Evolutionary conservation across 2,113 vertebrate genomes (phyloP).

Genomic region (Gadus macrocephalus): DNA sequence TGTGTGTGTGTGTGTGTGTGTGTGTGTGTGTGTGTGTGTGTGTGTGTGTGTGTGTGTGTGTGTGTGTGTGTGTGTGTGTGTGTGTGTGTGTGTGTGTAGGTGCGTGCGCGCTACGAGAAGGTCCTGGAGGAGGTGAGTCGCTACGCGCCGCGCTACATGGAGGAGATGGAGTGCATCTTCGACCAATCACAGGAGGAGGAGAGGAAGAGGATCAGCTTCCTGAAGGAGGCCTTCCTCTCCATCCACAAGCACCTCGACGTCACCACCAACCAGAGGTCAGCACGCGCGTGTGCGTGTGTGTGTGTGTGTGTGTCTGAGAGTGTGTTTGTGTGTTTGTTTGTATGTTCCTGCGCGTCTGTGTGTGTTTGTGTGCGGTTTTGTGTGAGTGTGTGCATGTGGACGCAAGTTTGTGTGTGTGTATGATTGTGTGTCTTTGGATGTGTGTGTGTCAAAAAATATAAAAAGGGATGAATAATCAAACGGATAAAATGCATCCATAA

Average conservation of each 20-base stretch:
- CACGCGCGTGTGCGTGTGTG: background rate
- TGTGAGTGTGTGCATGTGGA: background rate
- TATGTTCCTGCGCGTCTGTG: background rate
- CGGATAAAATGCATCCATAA: no score
- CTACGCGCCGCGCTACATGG: constrained; percentile 82
- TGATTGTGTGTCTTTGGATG: background rate
- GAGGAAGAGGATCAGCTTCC: constrained; percentile 77
- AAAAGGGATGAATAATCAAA: background rate
- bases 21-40: no score
- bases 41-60: no score
- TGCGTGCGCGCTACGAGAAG: constrained; percentile 76
- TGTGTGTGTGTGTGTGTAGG: constrained; percentile 44
- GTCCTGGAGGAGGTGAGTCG: constrained; percentile 78
- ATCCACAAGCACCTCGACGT: constrained; percentile 79
- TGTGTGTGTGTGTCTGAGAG: background rate
- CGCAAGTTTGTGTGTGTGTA: background rate
- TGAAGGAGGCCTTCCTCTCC: constrained; percentile 77
- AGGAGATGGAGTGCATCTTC: constrained; percentile 83
- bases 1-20: no score
- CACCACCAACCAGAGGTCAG: constrained; percentile 75
- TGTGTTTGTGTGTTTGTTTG: background rate
- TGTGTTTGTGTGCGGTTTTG: background rate
- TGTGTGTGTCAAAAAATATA: background rate
- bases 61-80: no score
- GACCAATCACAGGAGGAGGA: constrained; percentile 81